A percentile compares a stretch with the other conserved stretches of the same genome.
phyloP scores from a whole-genome alignment of 2,888 invertebrate genomes.

The Drosophila nigricruria region DNA sequence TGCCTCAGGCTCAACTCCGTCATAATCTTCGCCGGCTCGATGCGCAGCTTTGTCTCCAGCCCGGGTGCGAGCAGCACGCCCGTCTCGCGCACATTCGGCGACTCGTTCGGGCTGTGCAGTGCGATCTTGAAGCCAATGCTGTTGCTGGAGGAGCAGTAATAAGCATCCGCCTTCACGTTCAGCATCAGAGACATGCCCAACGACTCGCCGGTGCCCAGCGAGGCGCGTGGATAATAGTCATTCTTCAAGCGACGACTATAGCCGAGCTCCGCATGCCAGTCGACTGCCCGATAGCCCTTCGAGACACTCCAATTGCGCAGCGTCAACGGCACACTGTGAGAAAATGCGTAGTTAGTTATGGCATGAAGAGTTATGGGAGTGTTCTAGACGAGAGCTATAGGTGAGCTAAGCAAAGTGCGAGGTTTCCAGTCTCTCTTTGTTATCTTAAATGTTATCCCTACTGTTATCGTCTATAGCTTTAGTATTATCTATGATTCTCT shows the following conservation, averaged over 20 bases:
- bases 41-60: slow-evolving; percentile 78
- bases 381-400: too few relatives aligned
- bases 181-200: slow-evolving; percentile 90
- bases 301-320: slow-evolving; percentile 41
- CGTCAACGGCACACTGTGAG: slow-evolving; percentile 54
- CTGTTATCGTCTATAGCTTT: too few relatives aligned
- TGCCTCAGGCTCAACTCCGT: slow-evolving; percentile 68
- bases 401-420: too few relatives aligned
- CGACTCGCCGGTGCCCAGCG: slow-evolving; percentile 88
- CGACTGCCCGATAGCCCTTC: slow-evolving; percentile 81
- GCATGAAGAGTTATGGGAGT: too few relatives aligned
- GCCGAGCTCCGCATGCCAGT: slow-evolving; percentile 92
- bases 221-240: slow-evolving; percentile 86
- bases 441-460: too few relatives aligned
- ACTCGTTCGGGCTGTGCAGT: slow-evolving; percentile 82
- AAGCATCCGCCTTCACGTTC: slow-evolving; percentile 90
- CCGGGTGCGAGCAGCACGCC: slow-evolving; percentile 78
- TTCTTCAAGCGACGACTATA: slow-evolving; percentile 84
- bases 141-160: slow-evolving; percentile 92
- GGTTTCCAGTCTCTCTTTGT: too few relatives aligned
- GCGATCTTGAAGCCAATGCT: slow-evolving; percentile 85
- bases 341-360: background rate
- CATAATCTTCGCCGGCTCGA: slow-evolving; percentile 75
- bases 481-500: too few relatives aligned
- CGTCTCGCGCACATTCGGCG: slow-evolving; percentile 80